A percentile compares a stretch with the other conserved stretches of the same genome.
phyloP scores from a whole-genome alignment of 2,888 invertebrate species.

The Aleiodes testaceus region DNA sequence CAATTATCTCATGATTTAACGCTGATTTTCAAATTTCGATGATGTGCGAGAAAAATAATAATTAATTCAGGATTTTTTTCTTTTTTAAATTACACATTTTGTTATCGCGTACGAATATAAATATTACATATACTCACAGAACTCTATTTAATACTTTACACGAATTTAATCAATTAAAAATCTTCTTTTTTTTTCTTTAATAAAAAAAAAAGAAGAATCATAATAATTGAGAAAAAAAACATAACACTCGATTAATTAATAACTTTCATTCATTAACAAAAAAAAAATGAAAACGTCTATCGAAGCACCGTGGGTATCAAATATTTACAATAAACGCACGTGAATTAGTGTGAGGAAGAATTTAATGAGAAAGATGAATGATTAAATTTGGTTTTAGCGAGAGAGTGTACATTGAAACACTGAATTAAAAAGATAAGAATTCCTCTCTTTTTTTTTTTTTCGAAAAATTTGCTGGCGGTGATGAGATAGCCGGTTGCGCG shows the following conservation, averaged over 20 bases:
- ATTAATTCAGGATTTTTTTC: too few relatives aligned
- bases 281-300: background rate
- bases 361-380: slow-evolving; percentile 25
- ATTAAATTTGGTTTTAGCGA: slow-evolving; percentile 40
- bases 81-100: slow-evolving; percentile 5
- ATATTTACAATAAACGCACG: slow-evolving; percentile 43
- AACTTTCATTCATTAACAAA: slow-evolving; percentile 1
- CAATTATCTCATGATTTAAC: background rate
- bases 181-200: slow-evolving; percentile 13
- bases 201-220: slow-evolving; percentile 5
- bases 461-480: slow-evolving; percentile 62
- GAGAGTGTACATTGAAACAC: slow-evolving; percentile 28
- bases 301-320: slow-evolving; percentile 31
- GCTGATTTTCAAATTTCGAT: too few relatives aligned
- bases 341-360: slow-evolving; percentile 3
- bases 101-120: slow-evolving; percentile 25
- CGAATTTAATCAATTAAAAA: slow-evolving; percentile 15
- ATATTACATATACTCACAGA: slow-evolving; percentile 40
- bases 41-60: background rate
- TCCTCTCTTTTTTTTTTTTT: slow-evolving; percentile 30
- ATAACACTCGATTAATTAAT: slow-evolving; percentile 19
- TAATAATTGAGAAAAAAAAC: slow-evolving; percentile 6
- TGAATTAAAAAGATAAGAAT: slow-evolving; percentile 24
- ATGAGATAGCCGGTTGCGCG: slow-evolving; percentile 70
- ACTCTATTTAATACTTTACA: slow-evolving; percentile 37